Evolutionary conservation across 1,140 invertebrate species (phyloP), one percentile per base, ranked within the genome.

Genomic region (Anastrepha obliqua): DNA sequence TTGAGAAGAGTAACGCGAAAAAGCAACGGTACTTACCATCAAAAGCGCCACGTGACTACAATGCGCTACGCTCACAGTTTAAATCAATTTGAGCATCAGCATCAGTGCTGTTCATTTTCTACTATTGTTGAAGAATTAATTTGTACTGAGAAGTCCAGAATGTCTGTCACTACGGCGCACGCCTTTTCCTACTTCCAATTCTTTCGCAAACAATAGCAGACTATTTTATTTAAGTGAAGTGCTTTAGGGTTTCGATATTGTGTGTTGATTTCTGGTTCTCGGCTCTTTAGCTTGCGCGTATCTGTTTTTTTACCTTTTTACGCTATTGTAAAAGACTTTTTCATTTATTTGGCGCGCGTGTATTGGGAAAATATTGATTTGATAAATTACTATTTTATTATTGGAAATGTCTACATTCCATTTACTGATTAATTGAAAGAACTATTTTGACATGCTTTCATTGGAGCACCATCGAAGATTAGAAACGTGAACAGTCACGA

Each of bases 41-140:
- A 29, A 51, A 55, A 20, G 47, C 20, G 74, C 47, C 74, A 81
- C 74, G 74, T 81, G 74, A 55, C 74, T 47, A 81, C 74, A 81
- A 81, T 81, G 74, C 17, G 11, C 8, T 81, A 0, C 17, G 74
- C 29, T 47, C 7, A n/a, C 44, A 81, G 7, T 81, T 11, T 51
- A 17, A 74, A n/a, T 47, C 20, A 64, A 29, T 9, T 62, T 67
- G 42, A 47, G 17, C 47, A 78, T 47, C 70, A 51, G 13, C 42
- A 11, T 51, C 17, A 51, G 2, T 81, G 47, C 6, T 55, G 42
- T 0, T 55, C 51, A 6, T 55, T 55, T 55, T 4, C 8, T 74
- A 9, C n/a, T 81, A 20, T 81, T 81, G 74, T 55, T 81, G 47
- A 47, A n/a, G 20, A 81, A 81, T 15, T 29, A 81, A 81, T 81